Evolutionary conservation across 2,797 vertebrate genomes (phyloP).

Genomic region (Octomys mimax): DNA sequence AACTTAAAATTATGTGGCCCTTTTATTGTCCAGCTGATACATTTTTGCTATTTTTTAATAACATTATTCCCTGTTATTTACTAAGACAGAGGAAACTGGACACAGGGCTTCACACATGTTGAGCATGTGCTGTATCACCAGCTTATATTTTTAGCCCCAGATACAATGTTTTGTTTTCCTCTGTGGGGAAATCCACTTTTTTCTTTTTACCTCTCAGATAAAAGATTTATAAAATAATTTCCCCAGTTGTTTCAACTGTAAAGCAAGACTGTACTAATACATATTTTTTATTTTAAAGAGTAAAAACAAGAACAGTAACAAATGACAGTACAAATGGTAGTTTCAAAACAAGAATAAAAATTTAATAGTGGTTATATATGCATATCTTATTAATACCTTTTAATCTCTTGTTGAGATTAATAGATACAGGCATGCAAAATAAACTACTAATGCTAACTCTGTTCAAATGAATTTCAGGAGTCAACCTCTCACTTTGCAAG

Average conservation of each 20-base stretch:
- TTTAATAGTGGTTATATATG: too few relatives aligned
- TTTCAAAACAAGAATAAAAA: too few relatives aligned
- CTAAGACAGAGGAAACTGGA: not conserved
- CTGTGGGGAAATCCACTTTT: not conserved
- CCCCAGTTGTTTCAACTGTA: conserved; percentile 40
- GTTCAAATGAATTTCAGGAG: conserved; percentile 89
- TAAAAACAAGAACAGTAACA: too few relatives aligned
- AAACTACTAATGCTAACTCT: conserved; percentile 22
- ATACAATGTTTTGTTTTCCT: not conserved
- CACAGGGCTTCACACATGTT: not conserved
- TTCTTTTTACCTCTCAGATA: not conserved
- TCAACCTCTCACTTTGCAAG: conserved; percentile 93
- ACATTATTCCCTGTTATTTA: not conserved
- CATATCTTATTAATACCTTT: too few relatives aligned
- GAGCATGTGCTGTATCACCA: not conserved
- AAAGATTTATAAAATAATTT: conserved; percentile 11
- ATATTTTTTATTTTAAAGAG: too few relatives aligned
- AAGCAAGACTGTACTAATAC: not conserved
- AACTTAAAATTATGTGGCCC: not conserved
- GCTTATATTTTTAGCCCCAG: not conserved
- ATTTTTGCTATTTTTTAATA: not conserved
- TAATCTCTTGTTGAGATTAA: too few relatives aligned
- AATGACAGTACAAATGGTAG: too few relatives aligned
- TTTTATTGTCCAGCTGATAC: not conserved
- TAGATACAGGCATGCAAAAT: too few relatives aligned